Conservation (phyloP, 2,888 invertebrate genomes). For the Synergus japonicus region DNA sequence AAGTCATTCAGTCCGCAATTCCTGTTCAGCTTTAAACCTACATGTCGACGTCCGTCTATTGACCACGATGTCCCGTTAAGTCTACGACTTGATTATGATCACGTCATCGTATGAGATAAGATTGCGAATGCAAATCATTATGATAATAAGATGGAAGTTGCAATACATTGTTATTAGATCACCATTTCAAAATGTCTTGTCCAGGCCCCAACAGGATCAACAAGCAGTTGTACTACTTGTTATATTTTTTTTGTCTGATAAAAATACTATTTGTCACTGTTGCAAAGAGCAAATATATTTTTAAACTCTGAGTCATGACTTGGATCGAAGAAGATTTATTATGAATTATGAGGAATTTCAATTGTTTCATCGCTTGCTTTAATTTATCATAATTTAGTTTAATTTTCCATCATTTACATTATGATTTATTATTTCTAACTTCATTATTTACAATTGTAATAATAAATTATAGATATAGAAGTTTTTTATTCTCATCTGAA, state of each 20-base stretch:
- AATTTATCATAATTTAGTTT: not conserved
- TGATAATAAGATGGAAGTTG: conserved; percentile 10
- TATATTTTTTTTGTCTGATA: not conserved
- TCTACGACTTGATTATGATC: conserved; percentile 18
- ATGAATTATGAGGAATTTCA: not conserved
- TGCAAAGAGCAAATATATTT: not conserved
- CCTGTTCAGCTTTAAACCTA: not conserved
- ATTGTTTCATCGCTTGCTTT: not conserved
- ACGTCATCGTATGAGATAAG: conserved; percentile 23
- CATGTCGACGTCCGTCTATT: not conserved
- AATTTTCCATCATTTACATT: not conserved
- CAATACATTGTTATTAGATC: not conserved
- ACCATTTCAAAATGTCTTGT: not conserved
- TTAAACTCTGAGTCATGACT: not conserved
- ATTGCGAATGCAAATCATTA: conserved; percentile 17
- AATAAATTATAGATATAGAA: not conserved
- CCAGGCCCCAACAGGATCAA: not conserved
- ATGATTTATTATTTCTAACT: not conserved
- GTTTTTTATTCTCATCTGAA: not conserved
- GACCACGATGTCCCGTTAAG: conserved; percentile 2
- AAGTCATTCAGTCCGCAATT: conserved; percentile 9
- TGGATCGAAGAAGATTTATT: not conserved
- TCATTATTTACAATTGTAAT: not conserved
- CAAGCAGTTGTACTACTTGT: not conserved
- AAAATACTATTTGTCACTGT: conserved; percentile 10